Evolutionary conservation across 2,113 vertebrate species (phyloP).

Genomic region (Pachypanchax playfairii): DNA sequence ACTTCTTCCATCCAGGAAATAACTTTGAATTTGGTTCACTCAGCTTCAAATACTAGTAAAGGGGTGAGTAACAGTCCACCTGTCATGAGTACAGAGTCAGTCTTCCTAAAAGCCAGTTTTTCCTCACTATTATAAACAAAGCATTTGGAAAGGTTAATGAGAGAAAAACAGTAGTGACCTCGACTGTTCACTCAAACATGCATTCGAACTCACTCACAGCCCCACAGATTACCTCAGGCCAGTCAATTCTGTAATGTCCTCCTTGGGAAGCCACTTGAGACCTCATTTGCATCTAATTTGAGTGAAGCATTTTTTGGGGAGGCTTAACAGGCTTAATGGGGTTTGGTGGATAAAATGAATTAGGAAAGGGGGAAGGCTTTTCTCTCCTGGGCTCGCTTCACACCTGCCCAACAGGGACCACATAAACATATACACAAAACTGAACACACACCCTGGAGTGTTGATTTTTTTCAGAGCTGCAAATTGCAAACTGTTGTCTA

Average conservation of each 20-base stretch:
- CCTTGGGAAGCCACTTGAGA: slow-evolving; percentile 74
- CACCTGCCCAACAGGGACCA: slow-evolving; percentile 58
- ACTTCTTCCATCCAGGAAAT: slow-evolving; percentile 8
- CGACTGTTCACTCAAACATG: slow-evolving; percentile 39
- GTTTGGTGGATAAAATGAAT: slow-evolving; percentile 57
- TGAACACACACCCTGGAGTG: slow-evolving; percentile 38
- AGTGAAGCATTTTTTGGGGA: slow-evolving; percentile 60
- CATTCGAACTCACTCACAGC: slow-evolving; percentile 41
- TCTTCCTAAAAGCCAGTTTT: slow-evolving; percentile 27
- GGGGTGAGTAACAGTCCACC: slow-evolving; percentile 31
- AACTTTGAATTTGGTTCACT: slow-evolving; percentile 10
- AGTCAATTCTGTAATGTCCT: slow-evolving; percentile 69
- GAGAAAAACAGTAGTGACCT: slow-evolving; percentile 60
- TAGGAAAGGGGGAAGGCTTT: slow-evolving; percentile 51
- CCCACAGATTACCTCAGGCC: slow-evolving; percentile 66
- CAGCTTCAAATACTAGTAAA: background rate
- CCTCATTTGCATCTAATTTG: slow-evolving; percentile 80
- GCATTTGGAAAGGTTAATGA: slow-evolving; percentile 68
- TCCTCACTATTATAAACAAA: slow-evolving; percentile 48
- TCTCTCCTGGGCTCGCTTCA: slow-evolving; percentile 72
- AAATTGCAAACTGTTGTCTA: slow-evolving; percentile 53
- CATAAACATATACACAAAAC: slow-evolving; percentile 31
- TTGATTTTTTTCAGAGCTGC: slow-evolving; percentile 37
- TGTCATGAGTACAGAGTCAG: slow-evolving; percentile 44
- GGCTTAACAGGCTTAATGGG: slow-evolving; percentile 67